These are phyloP conservation scores for Ceratitis capitata DNA, from an alignment of 1,140 invertebrate species.

Conservation along the genomic window DNA sequence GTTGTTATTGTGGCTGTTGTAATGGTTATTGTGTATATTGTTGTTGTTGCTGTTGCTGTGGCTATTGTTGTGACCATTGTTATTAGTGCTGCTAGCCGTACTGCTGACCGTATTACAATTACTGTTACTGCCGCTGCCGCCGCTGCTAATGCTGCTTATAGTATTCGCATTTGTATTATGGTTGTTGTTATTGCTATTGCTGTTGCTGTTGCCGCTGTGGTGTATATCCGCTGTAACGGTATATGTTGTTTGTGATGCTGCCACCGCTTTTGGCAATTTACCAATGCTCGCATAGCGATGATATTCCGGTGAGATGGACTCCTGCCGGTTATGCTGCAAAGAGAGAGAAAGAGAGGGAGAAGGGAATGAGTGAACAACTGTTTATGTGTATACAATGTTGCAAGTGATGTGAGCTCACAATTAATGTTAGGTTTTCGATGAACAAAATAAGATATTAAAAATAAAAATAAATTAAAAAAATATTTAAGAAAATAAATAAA, in stretches of 20 bases:
- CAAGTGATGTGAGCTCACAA: neutral
- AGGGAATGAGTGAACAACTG: neutral
- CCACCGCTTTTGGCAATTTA: conserved; percentile 54
- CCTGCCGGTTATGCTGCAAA: conserved; percentile 61
- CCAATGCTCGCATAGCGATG: conserved; percentile 64
- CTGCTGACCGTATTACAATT: conserved; percentile 35
- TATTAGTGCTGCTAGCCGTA: conserved; percentile 41
- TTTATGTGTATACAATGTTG: neutral
- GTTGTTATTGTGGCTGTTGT: conserved; percentile 50
- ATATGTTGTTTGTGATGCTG: conserved; percentile 45
- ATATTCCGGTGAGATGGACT: conserved; percentile 62
- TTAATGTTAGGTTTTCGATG: neutral
- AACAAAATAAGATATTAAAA: too few relatives aligned
- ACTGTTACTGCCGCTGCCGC: conserved; percentile 41
- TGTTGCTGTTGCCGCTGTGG: conserved; percentile 43
- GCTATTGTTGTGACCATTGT: conserved; percentile 40
- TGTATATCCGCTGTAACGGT: conserved; percentile 61
- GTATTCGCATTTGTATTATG: too few relatives aligned
- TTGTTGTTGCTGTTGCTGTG: conserved; percentile 48
- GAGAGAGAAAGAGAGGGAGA: neutral
- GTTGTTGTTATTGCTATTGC: conserved; percentile 48
- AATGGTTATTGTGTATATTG: conserved; percentile 59
- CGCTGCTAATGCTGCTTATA: neutral
- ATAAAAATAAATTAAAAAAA: too few relatives aligned
- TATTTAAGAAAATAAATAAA: too few relatives aligned